These are phyloP conservation scores for Adelges cooleyi DNA, from an alignment of 1,140 invertebrate species.

Conservation along the genomic window DNA sequence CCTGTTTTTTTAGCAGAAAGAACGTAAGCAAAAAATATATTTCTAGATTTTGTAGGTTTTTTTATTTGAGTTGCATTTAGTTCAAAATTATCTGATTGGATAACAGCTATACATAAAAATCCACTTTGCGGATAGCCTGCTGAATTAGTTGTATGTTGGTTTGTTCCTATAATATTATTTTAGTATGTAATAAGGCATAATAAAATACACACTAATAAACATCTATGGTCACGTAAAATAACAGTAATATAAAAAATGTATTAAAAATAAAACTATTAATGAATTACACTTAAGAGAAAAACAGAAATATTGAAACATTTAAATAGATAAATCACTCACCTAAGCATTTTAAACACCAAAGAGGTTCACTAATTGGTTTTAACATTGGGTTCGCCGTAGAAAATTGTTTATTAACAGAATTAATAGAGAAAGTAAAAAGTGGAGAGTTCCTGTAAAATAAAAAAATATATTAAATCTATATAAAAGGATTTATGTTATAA, in stretches of 20 bases:
- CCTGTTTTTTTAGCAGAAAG: constrained; percentile 3
- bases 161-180: too few relatives aligned
- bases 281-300: too few relatives aligned
- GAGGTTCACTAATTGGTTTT: neutral
- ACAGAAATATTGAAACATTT: too few relatives aligned
- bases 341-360: constrained; percentile 11
- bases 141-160: too few relatives aligned
- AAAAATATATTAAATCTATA: neutral
- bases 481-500: too few relatives aligned
- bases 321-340: too few relatives aligned
- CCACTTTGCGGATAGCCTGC: neutral
- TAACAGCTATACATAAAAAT: constrained; percentile 5
- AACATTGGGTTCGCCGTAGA: neutral
- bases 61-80: neutral
- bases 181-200: too few relatives aligned
- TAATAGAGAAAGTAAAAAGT: neutral
- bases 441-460: neutral
- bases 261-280: too few relatives aligned
- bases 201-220: too few relatives aligned
- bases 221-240: too few relatives aligned
- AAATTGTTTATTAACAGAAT: constrained; percentile 9
- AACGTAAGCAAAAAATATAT: constrained; percentile 13
- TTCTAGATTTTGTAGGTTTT: constrained; percentile 13
- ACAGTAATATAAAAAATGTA: too few relatives aligned
- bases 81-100: constrained; percentile 5